Evolutionary conservation across 2,888 invertebrate species (phyloP), one percentile per base, ranked within the genome.

Genomic region (Cataglyphis cursor): DNA sequence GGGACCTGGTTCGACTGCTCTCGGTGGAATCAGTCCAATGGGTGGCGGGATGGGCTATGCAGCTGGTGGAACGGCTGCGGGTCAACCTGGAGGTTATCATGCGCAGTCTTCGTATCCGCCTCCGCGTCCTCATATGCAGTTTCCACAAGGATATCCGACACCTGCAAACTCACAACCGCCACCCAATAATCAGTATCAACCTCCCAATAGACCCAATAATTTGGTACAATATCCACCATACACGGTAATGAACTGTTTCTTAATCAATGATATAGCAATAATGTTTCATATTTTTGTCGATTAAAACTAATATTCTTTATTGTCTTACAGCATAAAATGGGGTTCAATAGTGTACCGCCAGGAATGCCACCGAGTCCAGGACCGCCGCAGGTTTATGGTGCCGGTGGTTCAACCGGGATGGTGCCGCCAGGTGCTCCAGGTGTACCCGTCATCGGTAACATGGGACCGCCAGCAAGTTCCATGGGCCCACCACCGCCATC

Each of bases 241-340:
- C 88, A 91, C 94, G 91, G 94, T 94, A 91, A 89, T 88, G 80
- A 5, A 10, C n/a, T 15, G n/a, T 38, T 51, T 66, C 35, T 57
- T 28, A 4, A 31, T 44, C 10, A 24, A 59, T 59, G 48, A 31
- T 62, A 3, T 31, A n/a, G n/a, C 10, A 51, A 3, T 38, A 28
- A 48, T 54, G 28, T 68, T 68, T 66, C 65, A 68, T 57, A 62
- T 51, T 24, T 10, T 51, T 1, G 12, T 57, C 8, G 21, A 28
- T 28, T 6, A 12, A 72, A 10, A 9, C 28, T 70, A 41, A 78
- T 15, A 21, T 64, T 62, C 54, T 81, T 95, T 35, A 35, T 75
- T 62, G 8, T 51, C 12, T 68, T 96, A 85, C 96, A 97, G 95
- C 97, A 97, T 95, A 97, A 97, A 95, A 96, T 97, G 95, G 96